These are phyloP conservation scores for Opisthograptis luteolata DNA, from an alignment of 2,888 invertebrate species.

Conservation along the genomic window DNA sequence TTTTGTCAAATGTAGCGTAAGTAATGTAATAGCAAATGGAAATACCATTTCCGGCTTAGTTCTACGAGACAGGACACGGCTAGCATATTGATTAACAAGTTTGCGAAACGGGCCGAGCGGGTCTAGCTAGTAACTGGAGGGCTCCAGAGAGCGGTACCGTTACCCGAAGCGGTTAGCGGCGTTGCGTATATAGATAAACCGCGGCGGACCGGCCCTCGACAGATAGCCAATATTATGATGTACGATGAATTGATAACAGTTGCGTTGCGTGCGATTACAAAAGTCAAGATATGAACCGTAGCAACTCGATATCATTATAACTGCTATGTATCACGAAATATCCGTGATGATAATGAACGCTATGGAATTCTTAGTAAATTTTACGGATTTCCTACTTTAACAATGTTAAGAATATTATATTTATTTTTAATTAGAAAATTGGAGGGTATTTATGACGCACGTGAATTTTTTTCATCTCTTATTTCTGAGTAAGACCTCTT, in stretches of 20 bases:
- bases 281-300: slow-evolving; percentile 41
- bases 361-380: slow-evolving; percentile 19
- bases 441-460: neutral
- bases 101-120: slow-evolving; percentile 63
- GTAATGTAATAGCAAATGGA: slow-evolving; percentile 37
- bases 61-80: slow-evolving; percentile 57
- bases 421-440: neutral
- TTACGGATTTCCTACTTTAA: neutral
- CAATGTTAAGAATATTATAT: too few relatives aligned
- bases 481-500: slow-evolving; percentile 40
- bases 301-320: slow-evolving; percentile 39
- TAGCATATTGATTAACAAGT: slow-evolving; percentile 62
- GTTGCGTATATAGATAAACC: slow-evolving; percentile 70
- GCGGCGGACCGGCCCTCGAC: slow-evolving; percentile 63
- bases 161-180: slow-evolving; percentile 65
- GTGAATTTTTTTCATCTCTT: too few relatives aligned
- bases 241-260: slow-evolving; percentile 53
- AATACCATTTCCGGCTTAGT: slow-evolving; percentile 55
- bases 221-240: slow-evolving; percentile 53
- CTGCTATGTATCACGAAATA: slow-evolving; percentile 5
- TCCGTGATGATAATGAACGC: neutral
- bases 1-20: slow-evolving; percentile 19
- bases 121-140: slow-evolving; percentile 61
- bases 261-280: slow-evolving; percentile 45
- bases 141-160: slow-evolving; percentile 69